A percentile compares a stretch with the other conserved stretches of the same genome.
Conservation (phyloP, 1,140 invertebrate genomes). For the Drosophila bocki region DNA sequence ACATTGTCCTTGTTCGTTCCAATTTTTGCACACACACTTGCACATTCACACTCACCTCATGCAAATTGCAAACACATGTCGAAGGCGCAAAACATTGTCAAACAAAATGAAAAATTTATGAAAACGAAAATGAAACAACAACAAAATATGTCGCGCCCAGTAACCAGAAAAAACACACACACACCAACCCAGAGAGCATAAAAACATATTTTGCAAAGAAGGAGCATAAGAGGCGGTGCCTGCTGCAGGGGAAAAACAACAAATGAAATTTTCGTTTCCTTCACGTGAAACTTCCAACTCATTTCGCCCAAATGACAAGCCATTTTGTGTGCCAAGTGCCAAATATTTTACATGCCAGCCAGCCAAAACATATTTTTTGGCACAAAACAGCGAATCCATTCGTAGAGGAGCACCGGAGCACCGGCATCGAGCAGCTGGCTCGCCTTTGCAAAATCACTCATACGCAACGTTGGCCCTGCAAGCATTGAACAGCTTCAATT, state of each 20-base stretch:
- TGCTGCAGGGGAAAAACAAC: not conserved
- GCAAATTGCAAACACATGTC: slow-evolving; percentile 80
- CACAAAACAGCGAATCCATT: slow-evolving; percentile 5
- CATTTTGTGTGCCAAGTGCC: slow-evolving; percentile 65
- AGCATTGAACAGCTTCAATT: slow-evolving; percentile 57
- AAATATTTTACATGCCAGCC: slow-evolving; percentile 70
- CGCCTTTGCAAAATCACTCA: slow-evolving; percentile 60
- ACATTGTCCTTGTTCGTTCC: slow-evolving; percentile 24
- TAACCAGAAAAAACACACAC: slow-evolving; percentile 3
- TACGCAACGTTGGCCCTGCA: slow-evolving; percentile 66
- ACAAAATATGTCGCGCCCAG: slow-evolving; percentile 53
- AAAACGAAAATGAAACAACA: slow-evolving; percentile 69
- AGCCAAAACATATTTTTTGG: slow-evolving; percentile 52
- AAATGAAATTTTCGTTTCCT: slow-evolving; percentile 40
- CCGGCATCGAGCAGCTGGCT: slow-evolving; percentile 18
- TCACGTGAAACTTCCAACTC: slow-evolving; percentile 54
- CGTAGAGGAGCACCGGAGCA: not conserved
- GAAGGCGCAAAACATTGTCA: slow-evolving; percentile 74
- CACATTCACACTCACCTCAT: slow-evolving; percentile 35
- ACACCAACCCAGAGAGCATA: not conserved
- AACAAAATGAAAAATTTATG: slow-evolving; percentile 77
- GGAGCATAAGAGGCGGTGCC: not conserved
- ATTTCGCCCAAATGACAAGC: slow-evolving; percentile 55
- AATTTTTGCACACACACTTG: slow-evolving; percentile 6
- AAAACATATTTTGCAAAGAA: slow-evolving; percentile 44